These are phyloP conservation scores for Lepus oiostolus DNA, from an alignment of 2,797 vertebrate genomes.

Conservation along the genomic window DNA sequence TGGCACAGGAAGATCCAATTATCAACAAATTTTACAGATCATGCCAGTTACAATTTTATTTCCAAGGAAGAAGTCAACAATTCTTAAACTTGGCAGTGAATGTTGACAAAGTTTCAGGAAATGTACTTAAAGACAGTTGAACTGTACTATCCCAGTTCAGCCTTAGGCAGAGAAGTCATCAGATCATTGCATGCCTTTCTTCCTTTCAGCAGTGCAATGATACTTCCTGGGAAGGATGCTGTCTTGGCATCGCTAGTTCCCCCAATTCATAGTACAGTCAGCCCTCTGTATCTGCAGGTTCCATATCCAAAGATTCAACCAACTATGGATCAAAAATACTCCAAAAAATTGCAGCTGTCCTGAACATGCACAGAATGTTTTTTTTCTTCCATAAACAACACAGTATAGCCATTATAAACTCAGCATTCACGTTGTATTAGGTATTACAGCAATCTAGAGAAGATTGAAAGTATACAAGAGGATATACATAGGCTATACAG, in stretches of 20 bases:
- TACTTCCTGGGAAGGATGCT: background rate
- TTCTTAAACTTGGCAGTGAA: background rate
- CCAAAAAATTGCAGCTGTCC: too few species aligned
- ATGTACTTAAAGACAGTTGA: background rate
- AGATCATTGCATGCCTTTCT: background rate
- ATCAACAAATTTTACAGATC: constrained; percentile 16
- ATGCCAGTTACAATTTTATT: background rate
- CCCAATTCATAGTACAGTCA: background rate
- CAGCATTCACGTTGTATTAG: too few species aligned
- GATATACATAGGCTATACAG: too few species aligned
- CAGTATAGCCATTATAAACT: too few species aligned
- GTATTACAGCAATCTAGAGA: too few species aligned
- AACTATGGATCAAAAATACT: too few species aligned
- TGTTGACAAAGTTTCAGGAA: background rate
- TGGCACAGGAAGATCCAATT: background rate
- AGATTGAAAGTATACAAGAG: too few species aligned
- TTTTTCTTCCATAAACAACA: too few species aligned
- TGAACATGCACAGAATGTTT: too few species aligned
- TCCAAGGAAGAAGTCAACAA: background rate
- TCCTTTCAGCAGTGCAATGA: background rate
- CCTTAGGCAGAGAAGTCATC: background rate
- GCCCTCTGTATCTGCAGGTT: too few species aligned
- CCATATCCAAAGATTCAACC: too few species aligned
- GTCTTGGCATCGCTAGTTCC: background rate
- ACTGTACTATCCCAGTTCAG: background rate